Conservation (phyloP, 2,888 invertebrate genomes). For the Cerastis rubricosa region DNA sequence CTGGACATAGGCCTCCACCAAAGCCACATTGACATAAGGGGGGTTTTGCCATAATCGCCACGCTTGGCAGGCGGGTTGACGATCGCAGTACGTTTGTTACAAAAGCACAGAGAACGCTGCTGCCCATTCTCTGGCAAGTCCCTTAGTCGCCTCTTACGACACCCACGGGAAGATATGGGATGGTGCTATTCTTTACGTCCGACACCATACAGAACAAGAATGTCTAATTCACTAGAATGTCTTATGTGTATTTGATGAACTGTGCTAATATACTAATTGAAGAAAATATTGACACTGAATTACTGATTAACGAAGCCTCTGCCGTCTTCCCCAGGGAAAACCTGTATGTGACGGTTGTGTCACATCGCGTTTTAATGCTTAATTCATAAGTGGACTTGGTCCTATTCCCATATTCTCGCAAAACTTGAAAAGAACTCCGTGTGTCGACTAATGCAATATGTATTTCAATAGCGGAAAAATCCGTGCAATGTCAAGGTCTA, state of each 20-base stretch:
- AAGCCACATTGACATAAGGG: too few species aligned
- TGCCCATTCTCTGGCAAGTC: too few species aligned
- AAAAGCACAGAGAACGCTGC: too few species aligned
- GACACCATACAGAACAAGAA: too few species aligned
- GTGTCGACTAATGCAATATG: slow-evolving; percentile 25
- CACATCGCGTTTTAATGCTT: slow-evolving; percentile 3
- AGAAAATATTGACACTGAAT: slow-evolving; percentile 18
- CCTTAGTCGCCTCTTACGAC: too few species aligned
- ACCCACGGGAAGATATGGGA: too few species aligned
- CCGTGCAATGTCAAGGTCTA: slow-evolving; percentile 48
- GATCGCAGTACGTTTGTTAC: too few species aligned
- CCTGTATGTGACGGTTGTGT: background rate
- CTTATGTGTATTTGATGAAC: background rate
- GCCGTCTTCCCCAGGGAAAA: background rate
- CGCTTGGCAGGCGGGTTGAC: too few species aligned
- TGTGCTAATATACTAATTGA: background rate
- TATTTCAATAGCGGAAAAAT: slow-evolving; percentile 45
- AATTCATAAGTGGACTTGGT: slow-evolving; percentile 26
- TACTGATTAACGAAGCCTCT: background rate
- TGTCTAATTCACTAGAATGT: too few species aligned
- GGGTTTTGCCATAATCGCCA: too few species aligned
- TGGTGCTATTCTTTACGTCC: too few species aligned
- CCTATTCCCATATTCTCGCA: slow-evolving; percentile 18
- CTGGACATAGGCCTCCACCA: too few species aligned
- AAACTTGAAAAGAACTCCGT: background rate